phyloP scores from a whole-genome alignment of 1,140 invertebrate species.

The Glossosoma conforme region DNA sequence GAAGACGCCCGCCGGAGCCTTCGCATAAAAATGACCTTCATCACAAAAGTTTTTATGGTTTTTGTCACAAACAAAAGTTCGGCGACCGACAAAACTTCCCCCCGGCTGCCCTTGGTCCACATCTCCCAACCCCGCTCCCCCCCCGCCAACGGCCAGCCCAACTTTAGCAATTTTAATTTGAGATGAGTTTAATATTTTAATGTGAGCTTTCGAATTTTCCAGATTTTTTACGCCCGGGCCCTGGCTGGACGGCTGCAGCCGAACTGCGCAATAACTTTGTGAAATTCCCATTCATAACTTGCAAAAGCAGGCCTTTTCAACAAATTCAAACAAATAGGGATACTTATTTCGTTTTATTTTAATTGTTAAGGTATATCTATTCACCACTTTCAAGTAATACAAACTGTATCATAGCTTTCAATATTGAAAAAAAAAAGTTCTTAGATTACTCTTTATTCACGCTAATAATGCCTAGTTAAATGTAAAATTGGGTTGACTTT shows the following conservation, averaged over 20 bases:
- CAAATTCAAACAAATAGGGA: too few species aligned
- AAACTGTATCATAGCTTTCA: too few species aligned
- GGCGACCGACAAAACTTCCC: slow-evolving; percentile 21
- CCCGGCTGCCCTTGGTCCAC: slow-evolving; percentile 23
- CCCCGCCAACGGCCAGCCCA: slow-evolving; percentile 19
- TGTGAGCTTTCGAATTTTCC: slow-evolving; percentile 6
- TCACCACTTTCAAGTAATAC: too few species aligned
- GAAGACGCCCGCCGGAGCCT: not conserved
- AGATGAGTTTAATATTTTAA: slow-evolving; percentile 32
- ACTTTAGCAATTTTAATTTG: slow-evolving; percentile 33
- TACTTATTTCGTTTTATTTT: too few species aligned
- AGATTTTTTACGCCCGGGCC: slow-evolving; percentile 10
- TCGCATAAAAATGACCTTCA: slow-evolving; percentile 28
- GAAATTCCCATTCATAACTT: slow-evolving; percentile 18
- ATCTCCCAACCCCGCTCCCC: slow-evolving; percentile 17
- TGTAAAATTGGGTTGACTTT: too few species aligned
- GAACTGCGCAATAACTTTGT: slow-evolving; percentile 14
- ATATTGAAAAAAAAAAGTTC: too few species aligned
- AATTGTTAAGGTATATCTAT: too few species aligned
- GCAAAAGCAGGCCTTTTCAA: slow-evolving; percentile 1
- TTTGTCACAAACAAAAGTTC: slow-evolving; percentile 33
- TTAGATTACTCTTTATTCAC: too few species aligned
- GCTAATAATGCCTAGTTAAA: too few species aligned
- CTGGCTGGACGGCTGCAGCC: slow-evolving; percentile 2
- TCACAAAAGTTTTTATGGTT: slow-evolving; percentile 32